Evolutionary conservation across 2,888 invertebrate genomes (phyloP).

Genomic region (Andricus curvator): DNA sequence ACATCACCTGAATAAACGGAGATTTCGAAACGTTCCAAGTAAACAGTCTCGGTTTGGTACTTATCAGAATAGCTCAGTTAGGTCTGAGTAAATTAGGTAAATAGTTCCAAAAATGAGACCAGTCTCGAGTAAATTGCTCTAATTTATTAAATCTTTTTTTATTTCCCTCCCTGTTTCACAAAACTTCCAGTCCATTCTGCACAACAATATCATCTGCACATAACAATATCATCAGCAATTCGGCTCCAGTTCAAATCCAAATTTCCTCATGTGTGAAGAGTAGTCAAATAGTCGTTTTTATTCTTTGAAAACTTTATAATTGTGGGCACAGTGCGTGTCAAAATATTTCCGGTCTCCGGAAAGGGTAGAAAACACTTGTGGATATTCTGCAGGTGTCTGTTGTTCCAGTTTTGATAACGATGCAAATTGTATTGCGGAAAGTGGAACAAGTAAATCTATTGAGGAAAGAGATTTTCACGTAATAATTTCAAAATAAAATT

Average conservation of each 20-base stretch:
- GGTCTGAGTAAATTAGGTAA: not conserved
- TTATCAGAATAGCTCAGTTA: not conserved
- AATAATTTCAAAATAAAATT: not conserved
- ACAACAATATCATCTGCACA: not conserved
- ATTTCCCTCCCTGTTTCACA: not conserved
- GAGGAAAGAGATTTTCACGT: not conserved
- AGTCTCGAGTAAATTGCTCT: not conserved
- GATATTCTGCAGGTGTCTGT: not conserved
- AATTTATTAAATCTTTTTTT: not conserved
- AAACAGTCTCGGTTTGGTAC: not conserved
- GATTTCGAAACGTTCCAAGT: not conserved
- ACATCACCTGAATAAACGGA: not conserved
- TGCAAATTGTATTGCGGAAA: not conserved
- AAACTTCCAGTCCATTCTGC: not conserved
- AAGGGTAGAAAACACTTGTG: not conserved
- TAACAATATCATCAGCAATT: not conserved
- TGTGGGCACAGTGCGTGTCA: not conserved
- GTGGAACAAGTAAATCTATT: not conserved
- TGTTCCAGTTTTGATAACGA: not conserved
- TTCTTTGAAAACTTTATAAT: not conserved
- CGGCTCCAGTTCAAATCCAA: not conserved
- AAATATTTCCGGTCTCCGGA: conserved; percentile 25
- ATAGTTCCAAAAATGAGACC: not conserved
- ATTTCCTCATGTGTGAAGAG: not conserved
- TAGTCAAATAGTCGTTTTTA: not conserved